Percentiles rank a stretch among this genome's conserved stretches.
Conservation (phyloP, 2,113 vertebrate species). For the Lepisosteus oculatus region DNA sequence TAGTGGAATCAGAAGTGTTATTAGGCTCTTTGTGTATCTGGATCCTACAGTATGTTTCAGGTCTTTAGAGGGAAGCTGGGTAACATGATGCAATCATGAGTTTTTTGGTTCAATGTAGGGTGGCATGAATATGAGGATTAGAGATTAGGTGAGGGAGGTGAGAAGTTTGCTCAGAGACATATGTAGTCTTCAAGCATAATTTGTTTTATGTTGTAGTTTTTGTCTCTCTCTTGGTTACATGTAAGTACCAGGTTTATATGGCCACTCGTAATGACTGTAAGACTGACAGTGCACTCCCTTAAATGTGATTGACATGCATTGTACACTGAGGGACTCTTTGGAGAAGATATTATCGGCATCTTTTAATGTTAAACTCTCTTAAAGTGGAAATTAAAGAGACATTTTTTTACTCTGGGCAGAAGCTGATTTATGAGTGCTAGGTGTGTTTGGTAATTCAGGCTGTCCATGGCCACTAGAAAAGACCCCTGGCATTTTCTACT, state of each 20-base stretch:
- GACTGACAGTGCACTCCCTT: background rate
- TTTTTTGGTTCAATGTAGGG: too few species aligned
- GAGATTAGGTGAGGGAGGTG: background rate
- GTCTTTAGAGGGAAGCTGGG: too few species aligned
- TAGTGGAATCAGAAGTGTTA: background rate
- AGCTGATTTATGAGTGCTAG: constrained; percentile 70
- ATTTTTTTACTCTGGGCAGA: constrained; percentile 66
- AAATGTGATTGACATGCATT: constrained; percentile 47
- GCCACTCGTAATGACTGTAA: constrained; percentile 7
- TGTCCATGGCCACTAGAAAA: constrained; percentile 47
- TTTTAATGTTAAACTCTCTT: constrained; percentile 50
- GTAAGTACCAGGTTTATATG: background rate
- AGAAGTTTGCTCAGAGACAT: too few species aligned
- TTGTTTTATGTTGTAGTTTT: too few species aligned
- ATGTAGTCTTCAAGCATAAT: too few species aligned
- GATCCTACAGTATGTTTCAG: too few species aligned
- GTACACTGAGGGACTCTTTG: constrained; percentile 39
- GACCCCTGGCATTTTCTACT: too few species aligned
- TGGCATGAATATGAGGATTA: background rate
- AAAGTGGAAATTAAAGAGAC: constrained; percentile 68
- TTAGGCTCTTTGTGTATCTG: too few species aligned
- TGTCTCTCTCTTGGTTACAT: background rate
- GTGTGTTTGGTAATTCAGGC: constrained; percentile 56
- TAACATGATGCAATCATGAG: too few species aligned
- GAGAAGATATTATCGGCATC: constrained; percentile 47